Conservation (phyloP, 2,888 invertebrate species). For the Campoplex capitator region DNA sequence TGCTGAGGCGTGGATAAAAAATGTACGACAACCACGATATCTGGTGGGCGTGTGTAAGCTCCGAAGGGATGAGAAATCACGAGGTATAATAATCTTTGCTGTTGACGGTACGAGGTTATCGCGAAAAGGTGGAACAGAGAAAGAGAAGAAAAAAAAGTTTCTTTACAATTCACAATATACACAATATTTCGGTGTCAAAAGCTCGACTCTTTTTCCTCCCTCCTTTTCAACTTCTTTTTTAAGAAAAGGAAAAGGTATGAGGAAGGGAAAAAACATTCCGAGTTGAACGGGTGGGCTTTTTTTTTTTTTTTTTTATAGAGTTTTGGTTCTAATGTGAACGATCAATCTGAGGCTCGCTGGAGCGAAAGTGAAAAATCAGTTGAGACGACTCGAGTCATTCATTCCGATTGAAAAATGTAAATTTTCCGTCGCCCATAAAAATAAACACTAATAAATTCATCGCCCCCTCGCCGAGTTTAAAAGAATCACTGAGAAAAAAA, state of each 20-base stretch:
- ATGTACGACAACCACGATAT: slow-evolving; percentile 6
- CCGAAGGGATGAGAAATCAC: background rate
- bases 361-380: slow-evolving; percentile 15
- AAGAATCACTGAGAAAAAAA: background rate
- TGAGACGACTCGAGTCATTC: background rate
- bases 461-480: background rate
- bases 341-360: slow-evolving; percentile 35
- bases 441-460: slow-evolving; percentile 12
- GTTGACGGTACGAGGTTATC: slow-evolving; percentile 43
- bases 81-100: slow-evolving; percentile 11
- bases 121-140: slow-evolving; percentile 5
- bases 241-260: too few relatives aligned
- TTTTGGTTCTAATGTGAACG: slow-evolving; percentile 44
- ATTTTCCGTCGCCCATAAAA: background rate
- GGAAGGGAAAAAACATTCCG: background rate
- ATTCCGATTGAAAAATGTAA: slow-evolving; percentile 6
- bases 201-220: background rate
- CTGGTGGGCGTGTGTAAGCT: slow-evolving; percentile 9
- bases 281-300: too few relatives aligned
- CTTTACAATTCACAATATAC: background rate
- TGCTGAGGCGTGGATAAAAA: slow-evolving; percentile 11
- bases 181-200: background rate
- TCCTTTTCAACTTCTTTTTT: background rate
- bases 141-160: background rate
- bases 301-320: background rate